These are phyloP conservation scores for Jacana jacana DNA, from an alignment of 2,113 vertebrate genomes.

Conservation along the genomic window DNA sequence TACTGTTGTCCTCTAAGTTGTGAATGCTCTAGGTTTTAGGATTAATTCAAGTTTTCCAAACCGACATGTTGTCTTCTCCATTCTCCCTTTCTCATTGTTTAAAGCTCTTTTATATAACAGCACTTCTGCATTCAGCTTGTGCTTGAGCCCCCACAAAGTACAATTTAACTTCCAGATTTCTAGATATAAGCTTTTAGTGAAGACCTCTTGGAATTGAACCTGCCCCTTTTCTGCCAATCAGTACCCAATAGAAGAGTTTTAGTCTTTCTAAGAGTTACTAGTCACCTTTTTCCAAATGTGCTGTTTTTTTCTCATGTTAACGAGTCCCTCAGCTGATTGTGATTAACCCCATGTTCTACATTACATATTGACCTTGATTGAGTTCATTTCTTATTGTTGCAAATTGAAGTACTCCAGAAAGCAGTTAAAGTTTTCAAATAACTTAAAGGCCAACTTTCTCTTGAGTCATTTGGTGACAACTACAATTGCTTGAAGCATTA, in stretches of 20 bases:
- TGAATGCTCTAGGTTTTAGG: not conserved
- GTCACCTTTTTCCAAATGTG: not conserved
- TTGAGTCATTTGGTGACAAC: not conserved
- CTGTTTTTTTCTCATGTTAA: not conserved
- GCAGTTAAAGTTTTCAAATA: not conserved
- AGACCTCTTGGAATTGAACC: not conserved
- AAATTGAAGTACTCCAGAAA: not conserved
- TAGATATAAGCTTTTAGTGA: not conserved
- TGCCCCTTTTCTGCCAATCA: not conserved
- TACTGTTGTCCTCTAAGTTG: not conserved
- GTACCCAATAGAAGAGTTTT: not conserved
- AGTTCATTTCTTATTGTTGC: not conserved
- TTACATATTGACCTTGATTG: not conserved
- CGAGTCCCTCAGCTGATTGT: not conserved
- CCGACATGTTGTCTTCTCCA: fast-evolving
- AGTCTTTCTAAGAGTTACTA: not conserved
- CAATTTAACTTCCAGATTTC: not conserved
- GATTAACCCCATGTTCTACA: not conserved
- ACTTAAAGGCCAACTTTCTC: not conserved
- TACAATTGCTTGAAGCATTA: not conserved
- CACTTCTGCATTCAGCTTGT: not conserved
- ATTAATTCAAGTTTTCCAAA: not conserved
- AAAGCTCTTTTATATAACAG: not conserved
- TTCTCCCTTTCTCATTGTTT: not conserved
- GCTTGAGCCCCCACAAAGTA: not conserved